Conservation (phyloP, 2,888 invertebrate genomes). For the Agonum fuliginosum region DNA sequence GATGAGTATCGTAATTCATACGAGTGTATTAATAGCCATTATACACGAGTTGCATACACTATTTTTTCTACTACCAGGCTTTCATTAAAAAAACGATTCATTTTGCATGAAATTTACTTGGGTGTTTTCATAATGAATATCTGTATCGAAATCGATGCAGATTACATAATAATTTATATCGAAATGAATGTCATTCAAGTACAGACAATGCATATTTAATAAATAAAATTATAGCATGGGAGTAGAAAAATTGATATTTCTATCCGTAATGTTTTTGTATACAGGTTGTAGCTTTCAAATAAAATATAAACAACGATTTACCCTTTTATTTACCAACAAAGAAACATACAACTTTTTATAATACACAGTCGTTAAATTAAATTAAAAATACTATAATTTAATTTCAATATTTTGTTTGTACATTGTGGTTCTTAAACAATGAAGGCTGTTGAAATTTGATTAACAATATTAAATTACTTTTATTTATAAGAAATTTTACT, state of each 20-base stretch:
- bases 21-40: no score
- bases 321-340: conserved; percentile 41
- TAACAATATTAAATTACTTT: conserved; percentile 26
- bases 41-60: no score
- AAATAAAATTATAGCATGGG: no score
- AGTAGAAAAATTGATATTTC: not conserved
- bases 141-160: no score
- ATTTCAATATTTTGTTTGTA: not conserved
- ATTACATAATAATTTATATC: no score
- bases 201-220: no score
- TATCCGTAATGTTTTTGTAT: conserved; percentile 32
- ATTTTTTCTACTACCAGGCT: no score
- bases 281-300: conserved; percentile 54
- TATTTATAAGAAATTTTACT: conserved; percentile 32
- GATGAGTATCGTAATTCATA: no score
- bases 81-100: no score
- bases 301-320: conserved; percentile 45
- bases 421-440: conserved; percentile 1
- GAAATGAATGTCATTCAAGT: no score
- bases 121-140: no score
- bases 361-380: conserved; percentile 12
- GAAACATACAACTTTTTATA: conserved; percentile 25
- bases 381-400: not conserved
- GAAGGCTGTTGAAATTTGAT: conserved; percentile 13
- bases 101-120: no score